Evolutionary conservation across 2,113 vertebrate genomes (phyloP).

Genomic region (Struthidea cinerea): DNA sequence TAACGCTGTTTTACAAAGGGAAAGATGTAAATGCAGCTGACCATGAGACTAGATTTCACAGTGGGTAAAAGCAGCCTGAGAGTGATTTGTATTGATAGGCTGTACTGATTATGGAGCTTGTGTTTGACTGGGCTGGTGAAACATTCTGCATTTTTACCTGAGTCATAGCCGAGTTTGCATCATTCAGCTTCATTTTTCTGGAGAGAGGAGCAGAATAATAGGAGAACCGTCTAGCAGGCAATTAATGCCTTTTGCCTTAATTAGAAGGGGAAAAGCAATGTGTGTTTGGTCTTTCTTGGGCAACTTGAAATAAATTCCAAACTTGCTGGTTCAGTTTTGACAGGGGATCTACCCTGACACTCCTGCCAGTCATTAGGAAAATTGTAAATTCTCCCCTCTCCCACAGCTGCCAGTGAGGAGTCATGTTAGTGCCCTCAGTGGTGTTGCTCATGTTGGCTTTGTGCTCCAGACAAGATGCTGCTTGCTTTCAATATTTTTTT

Average conservation of each 20-base stretch:
- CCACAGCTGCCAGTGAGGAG: background rate
- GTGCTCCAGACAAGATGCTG: background rate
- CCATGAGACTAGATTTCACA: background rate
- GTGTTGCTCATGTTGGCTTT: background rate
- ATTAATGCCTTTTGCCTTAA: background rate
- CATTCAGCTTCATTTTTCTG: background rate
- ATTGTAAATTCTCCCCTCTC: background rate
- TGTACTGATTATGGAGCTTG: background rate
- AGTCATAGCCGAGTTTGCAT: background rate
- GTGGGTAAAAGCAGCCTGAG: background rate
- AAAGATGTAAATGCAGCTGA: background rate
- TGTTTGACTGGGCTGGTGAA: background rate
- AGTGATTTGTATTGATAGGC: background rate
- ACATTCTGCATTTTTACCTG: background rate
- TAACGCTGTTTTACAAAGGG: background rate
- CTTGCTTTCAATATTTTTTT: background rate
- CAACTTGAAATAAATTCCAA: background rate
- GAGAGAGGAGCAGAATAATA: background rate
- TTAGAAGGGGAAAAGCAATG: background rate
- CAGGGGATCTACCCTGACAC: accelerated
- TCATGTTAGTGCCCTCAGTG: background rate
- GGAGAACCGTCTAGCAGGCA: background rate
- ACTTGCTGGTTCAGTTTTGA: background rate
- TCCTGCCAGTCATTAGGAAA: background rate
- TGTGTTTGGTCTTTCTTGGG: background rate